phyloP scores from a whole-genome alignment of 2,888 invertebrate genomes.

The Erebia aethiops region DNA sequence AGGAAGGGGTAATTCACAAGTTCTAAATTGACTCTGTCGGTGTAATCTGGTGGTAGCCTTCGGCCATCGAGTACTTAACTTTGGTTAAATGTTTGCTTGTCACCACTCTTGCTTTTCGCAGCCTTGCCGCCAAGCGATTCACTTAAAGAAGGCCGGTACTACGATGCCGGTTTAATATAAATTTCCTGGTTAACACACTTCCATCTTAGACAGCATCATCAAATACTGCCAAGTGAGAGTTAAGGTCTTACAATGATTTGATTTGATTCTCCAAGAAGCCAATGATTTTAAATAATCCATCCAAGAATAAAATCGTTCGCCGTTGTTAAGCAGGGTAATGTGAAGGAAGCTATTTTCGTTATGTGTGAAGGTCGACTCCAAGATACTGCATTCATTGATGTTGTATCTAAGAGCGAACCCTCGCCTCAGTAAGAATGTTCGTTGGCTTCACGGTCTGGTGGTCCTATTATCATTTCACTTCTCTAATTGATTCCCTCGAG shows the following conservation, averaged over 20 bases:
- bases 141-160: no score
- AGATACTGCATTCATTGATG: conserved; percentile 31
- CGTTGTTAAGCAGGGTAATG: conserved; percentile 37
- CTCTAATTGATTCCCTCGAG: conserved; percentile 35
- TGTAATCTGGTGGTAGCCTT: no score
- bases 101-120: no score
- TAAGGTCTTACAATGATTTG: background rate
- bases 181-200: no score
- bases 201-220: no score
- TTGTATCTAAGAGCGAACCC: conserved; percentile 10
- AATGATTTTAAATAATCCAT: background rate
- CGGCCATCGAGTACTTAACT: no score
- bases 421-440: conserved; percentile 19
- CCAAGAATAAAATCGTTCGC: conserved; percentile 1
- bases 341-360: conserved; percentile 43
- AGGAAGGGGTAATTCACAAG: no score
- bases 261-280: background rate
- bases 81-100: no score
- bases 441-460: conserved; percentile 29
- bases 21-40: no score
- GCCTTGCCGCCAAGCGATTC: no score
- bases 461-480: conserved; percentile 29
- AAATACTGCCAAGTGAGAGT: no score
- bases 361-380: conserved; percentile 40
- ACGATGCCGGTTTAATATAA: no score